Evolutionary conservation across 2,888 invertebrate species (phyloP).

Genomic region (Mythimna albipuncta): DNA sequence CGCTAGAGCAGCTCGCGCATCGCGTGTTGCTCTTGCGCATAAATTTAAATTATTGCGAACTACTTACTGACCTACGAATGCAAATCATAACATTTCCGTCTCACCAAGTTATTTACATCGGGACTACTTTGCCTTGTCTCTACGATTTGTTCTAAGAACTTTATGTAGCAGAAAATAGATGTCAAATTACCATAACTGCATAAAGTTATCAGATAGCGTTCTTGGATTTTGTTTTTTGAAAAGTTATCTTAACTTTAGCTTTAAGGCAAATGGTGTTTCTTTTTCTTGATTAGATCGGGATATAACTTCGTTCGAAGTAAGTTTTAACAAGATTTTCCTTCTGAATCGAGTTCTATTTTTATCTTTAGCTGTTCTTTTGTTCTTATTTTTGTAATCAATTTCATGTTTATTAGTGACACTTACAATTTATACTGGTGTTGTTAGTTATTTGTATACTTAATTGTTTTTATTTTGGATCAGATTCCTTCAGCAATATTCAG

Average conservation of each 20-base stretch:
- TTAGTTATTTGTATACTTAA: background rate
- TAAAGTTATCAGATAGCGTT: conserved; percentile 23
- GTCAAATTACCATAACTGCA: conserved; percentile 22
- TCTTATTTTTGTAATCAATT: conserved; percentile 5
- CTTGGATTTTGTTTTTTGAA: conserved; percentile 15
- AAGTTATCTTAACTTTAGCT: conserved; percentile 24
- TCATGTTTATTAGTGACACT: conserved; percentile 1
- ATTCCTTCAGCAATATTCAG: too few relatives aligned
- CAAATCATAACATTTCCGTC: conserved; percentile 77
- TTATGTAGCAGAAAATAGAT: conserved; percentile 30
- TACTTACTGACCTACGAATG: conserved; percentile 75
- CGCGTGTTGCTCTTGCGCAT: conserved; percentile 71
- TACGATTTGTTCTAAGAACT: conserved; percentile 25
- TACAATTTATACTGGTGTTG: background rate
- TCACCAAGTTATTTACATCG: conserved; percentile 70
- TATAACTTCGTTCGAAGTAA: conserved; percentile 18
- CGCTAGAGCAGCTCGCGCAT: conserved; percentile 50
- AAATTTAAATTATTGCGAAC: conserved; percentile 69
- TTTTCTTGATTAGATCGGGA: conserved; percentile 24
- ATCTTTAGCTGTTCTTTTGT: conserved; percentile 18
- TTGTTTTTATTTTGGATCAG: too few relatives aligned
- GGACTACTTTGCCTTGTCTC: conserved; percentile 52
- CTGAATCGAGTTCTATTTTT: conserved; percentile 13
- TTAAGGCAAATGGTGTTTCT: conserved; percentile 38
- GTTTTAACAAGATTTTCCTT: conserved; percentile 33